These are phyloP conservation scores for Myioborus miniatus DNA, from an alignment of 2,797 vertebrate genomes.

Conservation along the genomic window DNA sequence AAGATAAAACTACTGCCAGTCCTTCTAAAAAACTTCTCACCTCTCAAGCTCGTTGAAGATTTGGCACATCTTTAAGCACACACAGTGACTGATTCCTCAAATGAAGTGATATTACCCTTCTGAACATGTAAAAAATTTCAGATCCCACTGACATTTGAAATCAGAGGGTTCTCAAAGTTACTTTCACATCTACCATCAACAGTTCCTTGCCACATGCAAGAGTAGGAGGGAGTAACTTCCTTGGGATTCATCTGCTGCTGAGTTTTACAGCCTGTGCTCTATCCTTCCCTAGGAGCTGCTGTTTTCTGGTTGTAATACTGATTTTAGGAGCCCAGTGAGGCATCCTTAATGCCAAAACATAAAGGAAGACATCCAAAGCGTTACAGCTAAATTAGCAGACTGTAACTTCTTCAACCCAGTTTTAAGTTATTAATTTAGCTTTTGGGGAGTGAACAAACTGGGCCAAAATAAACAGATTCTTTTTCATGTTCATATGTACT, in stretches of 20 bases:
- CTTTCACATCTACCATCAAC: background rate
- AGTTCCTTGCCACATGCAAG: background rate
- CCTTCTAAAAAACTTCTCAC: background rate
- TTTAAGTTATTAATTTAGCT: background rate
- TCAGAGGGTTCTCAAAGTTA: background rate
- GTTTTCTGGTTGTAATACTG: background rate
- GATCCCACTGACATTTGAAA: background rate
- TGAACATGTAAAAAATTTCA: background rate
- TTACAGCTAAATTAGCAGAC: background rate
- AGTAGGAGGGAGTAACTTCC: background rate
- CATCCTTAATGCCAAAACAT: background rate
- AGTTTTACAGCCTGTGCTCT: background rate
- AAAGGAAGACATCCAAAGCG: background rate
- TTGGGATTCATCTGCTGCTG: background rate
- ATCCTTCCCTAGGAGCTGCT: background rate
- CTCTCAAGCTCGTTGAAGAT: background rate
- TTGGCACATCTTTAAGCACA: constrained; percentile 1
- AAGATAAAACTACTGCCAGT: background rate
- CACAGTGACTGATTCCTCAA: background rate
- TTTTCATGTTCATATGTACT: background rate
- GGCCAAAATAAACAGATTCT: background rate
- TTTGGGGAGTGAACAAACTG: background rate
- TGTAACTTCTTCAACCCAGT: background rate
- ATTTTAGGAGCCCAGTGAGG: background rate
- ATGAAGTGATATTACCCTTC: background rate